Percentiles rank a stretch among this genome's conserved stretches.
These are phyloP conservation scores for Caenorhabditis sp. DNA, from an alignment of 2,888 invertebrate genomes.

Conservation along the genomic window DNA sequence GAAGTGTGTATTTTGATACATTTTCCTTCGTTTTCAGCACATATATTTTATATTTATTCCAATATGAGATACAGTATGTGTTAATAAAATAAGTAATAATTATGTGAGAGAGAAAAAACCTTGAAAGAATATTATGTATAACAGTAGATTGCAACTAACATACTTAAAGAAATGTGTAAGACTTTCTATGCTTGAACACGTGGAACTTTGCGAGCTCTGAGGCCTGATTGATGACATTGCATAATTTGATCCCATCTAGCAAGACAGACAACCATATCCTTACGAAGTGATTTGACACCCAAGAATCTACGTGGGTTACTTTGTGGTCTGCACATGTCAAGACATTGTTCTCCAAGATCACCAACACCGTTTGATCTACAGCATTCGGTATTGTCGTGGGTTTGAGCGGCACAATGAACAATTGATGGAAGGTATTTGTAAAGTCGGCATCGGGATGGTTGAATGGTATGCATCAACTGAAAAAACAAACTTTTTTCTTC, in stretches of 20 bases:
- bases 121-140: not conserved
- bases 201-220: conserved; percentile 67
- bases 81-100: not conserved
- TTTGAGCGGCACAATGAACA: conserved; percentile 70
- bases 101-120: not conserved
- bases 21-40: too few relatives aligned
- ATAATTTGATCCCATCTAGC: conserved; percentile 71
- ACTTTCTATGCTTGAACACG: conserved; percentile 17
- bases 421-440: conserved; percentile 69
- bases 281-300: conserved; percentile 68
- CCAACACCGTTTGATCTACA: conserved; percentile 66
- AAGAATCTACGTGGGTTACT: conserved; percentile 66
- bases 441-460: conserved; percentile 68
- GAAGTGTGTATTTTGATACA: too few relatives aligned
- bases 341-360: conserved; percentile 65
- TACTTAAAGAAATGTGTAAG: not conserved
- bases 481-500: not conserved
- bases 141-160: not conserved
- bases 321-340: conserved; percentile 67
- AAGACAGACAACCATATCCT: conserved; percentile 67
- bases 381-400: conserved; percentile 69
- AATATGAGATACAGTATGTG: not conserved
- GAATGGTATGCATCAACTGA: conserved; percentile 65
- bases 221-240: conserved; percentile 69
- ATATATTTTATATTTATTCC: too few relatives aligned